phyloP scores from a whole-genome alignment of 2,888 invertebrate species.

The Calliopum simillimum region DNA sequence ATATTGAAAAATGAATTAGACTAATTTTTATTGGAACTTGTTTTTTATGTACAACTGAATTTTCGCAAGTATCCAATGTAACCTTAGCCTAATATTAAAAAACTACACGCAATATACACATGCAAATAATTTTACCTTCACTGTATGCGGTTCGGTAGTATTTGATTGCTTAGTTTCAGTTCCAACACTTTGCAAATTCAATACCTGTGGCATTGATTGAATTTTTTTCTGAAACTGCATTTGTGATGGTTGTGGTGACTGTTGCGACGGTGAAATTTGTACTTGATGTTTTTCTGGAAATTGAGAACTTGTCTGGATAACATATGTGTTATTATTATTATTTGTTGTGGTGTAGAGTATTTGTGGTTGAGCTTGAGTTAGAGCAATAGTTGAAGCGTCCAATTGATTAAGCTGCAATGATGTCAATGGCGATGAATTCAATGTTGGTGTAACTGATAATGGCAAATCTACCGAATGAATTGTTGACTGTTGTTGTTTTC shows the following conservation, averaged over 20 bases:
- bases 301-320: constrained; percentile 52
- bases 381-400: constrained; percentile 41
- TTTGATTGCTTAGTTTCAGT: constrained; percentile 24
- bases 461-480: background rate
- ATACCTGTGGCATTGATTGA: constrained; percentile 55
- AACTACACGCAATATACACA: too few relatives aligned
- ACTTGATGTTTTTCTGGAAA: constrained; percentile 44
- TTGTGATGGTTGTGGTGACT: constrained; percentile 36
- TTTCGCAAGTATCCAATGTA: too few relatives aligned
- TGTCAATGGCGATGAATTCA: constrained; percentile 10
- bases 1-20: too few relatives aligned
- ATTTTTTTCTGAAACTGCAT: constrained; percentile 54
- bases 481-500: background rate
- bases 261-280: constrained; percentile 37
- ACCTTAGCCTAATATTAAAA: too few relatives aligned
- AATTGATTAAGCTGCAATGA: constrained; percentile 44
- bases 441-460: background rate
- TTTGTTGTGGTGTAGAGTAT: constrained; percentile 39
- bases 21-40: too few relatives aligned
- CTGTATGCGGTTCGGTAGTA: background rate
- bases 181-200: constrained; percentile 56
- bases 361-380: constrained; percentile 34
- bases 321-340: constrained; percentile 49
- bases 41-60: too few relatives aligned
- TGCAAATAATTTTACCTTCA: constrained; percentile 33